Conservation (phyloP, 1,140 invertebrate species). For the Drosophila ohnishii region DNA sequence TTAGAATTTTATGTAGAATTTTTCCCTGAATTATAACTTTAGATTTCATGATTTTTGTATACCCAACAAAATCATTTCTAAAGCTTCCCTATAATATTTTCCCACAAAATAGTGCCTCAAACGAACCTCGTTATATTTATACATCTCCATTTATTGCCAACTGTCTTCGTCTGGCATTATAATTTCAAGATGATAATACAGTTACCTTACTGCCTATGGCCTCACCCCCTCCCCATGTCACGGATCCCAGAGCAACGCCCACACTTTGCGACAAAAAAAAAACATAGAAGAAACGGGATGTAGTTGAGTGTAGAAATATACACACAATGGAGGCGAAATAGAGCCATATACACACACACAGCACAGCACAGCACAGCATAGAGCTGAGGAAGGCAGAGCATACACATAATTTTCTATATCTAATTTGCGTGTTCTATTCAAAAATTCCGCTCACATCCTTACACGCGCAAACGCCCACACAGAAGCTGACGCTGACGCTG, state of each 20-base stretch:
- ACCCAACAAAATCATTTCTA: not conserved
- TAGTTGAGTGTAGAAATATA: conserved; percentile 3
- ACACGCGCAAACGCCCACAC: conserved; percentile 76
- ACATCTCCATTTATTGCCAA: too few relatives aligned
- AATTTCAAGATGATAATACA: conserved; percentile 40
- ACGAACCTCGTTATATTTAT: not conserved
- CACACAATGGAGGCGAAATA: conserved; percentile 53
- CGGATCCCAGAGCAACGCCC: conserved; percentile 23
- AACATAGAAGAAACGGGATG: not conserved
- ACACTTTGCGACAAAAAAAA: conserved; percentile 21
- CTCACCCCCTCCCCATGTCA: not conserved
- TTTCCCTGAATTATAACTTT: not conserved
- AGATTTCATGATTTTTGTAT: not conserved
- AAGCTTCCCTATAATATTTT: not conserved
- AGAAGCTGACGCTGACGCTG: conserved; percentile 13
- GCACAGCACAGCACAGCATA: conserved; percentile 9
- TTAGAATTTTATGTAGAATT: not conserved
- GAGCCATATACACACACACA: conserved; percentile 46
- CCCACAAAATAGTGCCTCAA: not conserved
- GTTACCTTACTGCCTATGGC: conserved; percentile 25
- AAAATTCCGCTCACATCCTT: conserved; percentile 79
- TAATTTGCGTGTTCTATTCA: conserved; percentile 74
- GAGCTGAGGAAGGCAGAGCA: conserved; percentile 14
- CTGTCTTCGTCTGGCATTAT: conserved; percentile 9
- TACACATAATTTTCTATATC: conserved; percentile 71